Conservation (phyloP, 2,888 invertebrate species). For the Trichopria drosophilae region DNA sequence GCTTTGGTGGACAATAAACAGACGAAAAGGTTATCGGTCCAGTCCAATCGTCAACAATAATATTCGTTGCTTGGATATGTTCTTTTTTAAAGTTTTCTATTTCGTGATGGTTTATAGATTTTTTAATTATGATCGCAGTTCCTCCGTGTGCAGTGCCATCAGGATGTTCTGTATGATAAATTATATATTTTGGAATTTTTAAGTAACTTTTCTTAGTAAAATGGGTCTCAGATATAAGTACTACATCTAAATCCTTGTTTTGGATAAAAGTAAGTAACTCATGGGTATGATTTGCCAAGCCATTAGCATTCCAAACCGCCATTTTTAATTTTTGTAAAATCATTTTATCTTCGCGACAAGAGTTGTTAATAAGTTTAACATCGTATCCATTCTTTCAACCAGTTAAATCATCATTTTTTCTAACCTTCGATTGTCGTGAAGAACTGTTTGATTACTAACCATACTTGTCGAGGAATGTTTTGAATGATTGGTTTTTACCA, state of each 20-base stretch:
- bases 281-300: conserved; percentile 4
- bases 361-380: no score
- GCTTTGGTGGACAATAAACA: conserved; percentile 35
- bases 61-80: not conserved
- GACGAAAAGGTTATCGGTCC: conserved; percentile 25
- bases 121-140: conserved; percentile 22
- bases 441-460: not conserved
- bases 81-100: not conserved
- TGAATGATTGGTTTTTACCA: not conserved
- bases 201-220: conserved; percentile 14
- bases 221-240: conserved; percentile 17
- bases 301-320: conserved; percentile 6
- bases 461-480: not conserved
- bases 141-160: conserved; percentile 17
- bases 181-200: conserved; percentile 6
- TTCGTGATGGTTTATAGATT: conserved; percentile 3
- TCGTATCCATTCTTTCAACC: no score
- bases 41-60: not conserved
- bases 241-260: conserved; percentile 13
- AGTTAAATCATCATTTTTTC: no score
- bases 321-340: not conserved
- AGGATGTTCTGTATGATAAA: conserved; percentile 24
- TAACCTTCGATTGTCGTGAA: not conserved
- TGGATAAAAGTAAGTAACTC: conserved; percentile 10
- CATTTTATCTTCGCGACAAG: not conserved